Evolutionary conservation across 2,888 invertebrate genomes (phyloP).

Genomic region (Rotaria sp.): DNA sequence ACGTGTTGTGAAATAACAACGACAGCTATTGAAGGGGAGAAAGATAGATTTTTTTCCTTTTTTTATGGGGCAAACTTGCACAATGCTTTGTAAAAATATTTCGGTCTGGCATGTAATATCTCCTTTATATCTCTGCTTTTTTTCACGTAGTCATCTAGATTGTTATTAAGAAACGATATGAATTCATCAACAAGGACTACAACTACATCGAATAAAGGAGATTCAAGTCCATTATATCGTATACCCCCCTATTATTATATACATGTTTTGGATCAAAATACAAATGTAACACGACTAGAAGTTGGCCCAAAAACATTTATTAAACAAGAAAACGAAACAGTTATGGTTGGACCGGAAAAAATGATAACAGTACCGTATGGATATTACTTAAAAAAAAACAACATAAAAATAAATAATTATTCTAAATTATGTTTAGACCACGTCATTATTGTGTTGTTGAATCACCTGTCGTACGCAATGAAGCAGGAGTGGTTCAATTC

Average conservation of each 20-base stretch:
- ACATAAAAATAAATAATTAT: background rate
- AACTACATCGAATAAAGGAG: background rate
- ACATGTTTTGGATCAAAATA: constrained; percentile 59
- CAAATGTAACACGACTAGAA: constrained; percentile 57
- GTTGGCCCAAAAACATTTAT: constrained; percentile 58
- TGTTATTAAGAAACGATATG: background rate
- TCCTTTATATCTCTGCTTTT: background rate
- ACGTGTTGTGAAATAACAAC: background rate
- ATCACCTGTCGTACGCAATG: constrained; percentile 56
- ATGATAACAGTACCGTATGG: constrained; percentile 36
- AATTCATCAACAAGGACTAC: background rate
- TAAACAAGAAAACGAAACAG: constrained; percentile 59
- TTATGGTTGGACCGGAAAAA: constrained; percentile 41
- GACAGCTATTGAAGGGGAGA: background rate
- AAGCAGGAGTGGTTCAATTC: constrained; percentile 48
- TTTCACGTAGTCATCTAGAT: background rate
- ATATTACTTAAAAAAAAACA: background rate
- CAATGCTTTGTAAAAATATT: background rate
- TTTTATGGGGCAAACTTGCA: background rate
- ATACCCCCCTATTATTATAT: constrained; percentile 58
- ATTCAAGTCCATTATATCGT: constrained; percentile 43
- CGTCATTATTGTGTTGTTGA: constrained; percentile 57
- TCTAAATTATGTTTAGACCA: background rate
- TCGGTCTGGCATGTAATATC: background rate
- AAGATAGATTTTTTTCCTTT: background rate